phyloP scores from a whole-genome alignment of 2,888 invertebrate genomes.

The Stomorhina lunata region DNA sequence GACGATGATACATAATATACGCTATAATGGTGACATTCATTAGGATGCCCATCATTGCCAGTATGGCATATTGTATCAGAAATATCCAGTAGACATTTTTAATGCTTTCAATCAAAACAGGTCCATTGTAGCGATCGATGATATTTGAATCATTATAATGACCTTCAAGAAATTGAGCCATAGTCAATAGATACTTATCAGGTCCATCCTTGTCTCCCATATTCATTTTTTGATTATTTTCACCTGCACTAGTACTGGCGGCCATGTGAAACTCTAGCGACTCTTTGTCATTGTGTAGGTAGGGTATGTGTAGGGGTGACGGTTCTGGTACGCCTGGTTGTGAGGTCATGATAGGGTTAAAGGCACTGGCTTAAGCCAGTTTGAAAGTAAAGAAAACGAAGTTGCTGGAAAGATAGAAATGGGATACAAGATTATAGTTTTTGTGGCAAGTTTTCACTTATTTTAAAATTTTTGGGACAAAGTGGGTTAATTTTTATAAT shows the following conservation, averaged over 20 bases:
- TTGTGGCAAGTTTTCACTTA: too few species aligned
- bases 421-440: not conserved
- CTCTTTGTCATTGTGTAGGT: slow-evolving; percentile 23
- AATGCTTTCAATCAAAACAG: slow-evolving; percentile 83
- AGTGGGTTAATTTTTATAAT: too few species aligned
- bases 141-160: slow-evolving; percentile 75
- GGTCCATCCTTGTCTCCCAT: slow-evolving; percentile 73
- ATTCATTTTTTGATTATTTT: slow-evolving; percentile 65
- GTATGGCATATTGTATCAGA: slow-evolving; percentile 83
- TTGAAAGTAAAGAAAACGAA: not conserved
- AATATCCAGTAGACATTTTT: slow-evolving; percentile 83
- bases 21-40: slow-evolving; percentile 83
- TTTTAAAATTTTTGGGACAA: too few species aligned
- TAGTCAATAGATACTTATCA: slow-evolving; percentile 76
- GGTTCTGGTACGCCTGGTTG: not conserved
- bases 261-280: slow-evolving; percentile 67
- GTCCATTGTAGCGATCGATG: slow-evolving; percentile 81
- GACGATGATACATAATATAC: slow-evolving; percentile 81
- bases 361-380: not conserved
- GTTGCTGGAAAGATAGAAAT: not conserved
- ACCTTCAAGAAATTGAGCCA: slow-evolving; percentile 76
- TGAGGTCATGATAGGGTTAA: slow-evolving; percentile 38
- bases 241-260: slow-evolving; percentile 66
- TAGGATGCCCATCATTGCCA: slow-evolving; percentile 82
- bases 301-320: not conserved